Evolutionary conservation across 2,797 vertebrate genomes (phyloP).

Genomic region (Manis pentadactyla): DNA sequence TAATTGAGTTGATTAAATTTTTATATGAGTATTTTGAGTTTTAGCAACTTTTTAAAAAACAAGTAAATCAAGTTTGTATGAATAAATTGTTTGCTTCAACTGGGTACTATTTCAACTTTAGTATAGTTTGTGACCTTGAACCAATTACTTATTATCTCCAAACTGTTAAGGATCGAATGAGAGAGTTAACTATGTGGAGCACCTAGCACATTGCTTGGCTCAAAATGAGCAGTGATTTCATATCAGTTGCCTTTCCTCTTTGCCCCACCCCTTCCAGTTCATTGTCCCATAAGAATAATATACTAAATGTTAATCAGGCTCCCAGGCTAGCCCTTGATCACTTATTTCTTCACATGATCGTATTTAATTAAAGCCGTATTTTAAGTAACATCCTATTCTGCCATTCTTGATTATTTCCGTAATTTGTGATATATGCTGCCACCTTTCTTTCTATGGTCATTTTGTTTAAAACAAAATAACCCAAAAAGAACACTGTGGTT

Average conservation of each 20-base stretch:
- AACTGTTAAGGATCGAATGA: constrained; percentile 13
- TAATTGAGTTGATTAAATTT: constrained; percentile 24
- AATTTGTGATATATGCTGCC: background rate
- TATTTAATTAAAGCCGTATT: constrained; percentile 20
- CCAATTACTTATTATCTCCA: background rate
- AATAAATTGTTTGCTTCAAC: constrained; percentile 20
- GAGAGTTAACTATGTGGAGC: background rate
- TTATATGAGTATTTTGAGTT: background rate
- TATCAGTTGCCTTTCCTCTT: background rate
- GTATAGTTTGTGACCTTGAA: constrained; percentile 24
- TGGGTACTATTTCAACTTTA: constrained; percentile 40
- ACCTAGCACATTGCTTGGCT: background rate
- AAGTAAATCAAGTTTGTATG: constrained; percentile 26
- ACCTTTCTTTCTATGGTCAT: background rate
- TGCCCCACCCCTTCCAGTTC: background rate
- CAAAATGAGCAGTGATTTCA: background rate
- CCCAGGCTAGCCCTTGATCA: background rate
- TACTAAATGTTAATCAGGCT: constrained; percentile 36
- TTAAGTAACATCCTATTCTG: constrained; percentile 25
- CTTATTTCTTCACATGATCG: constrained; percentile 1
- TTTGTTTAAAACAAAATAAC: constrained; percentile 44
- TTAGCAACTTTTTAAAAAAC: constrained; percentile 28
- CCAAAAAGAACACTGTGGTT: background rate
- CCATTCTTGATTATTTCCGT: background rate
- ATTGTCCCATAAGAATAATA: background rate